phyloP scores from a whole-genome alignment of 2,888 invertebrate genomes.

The Luperina testacea region DNA sequence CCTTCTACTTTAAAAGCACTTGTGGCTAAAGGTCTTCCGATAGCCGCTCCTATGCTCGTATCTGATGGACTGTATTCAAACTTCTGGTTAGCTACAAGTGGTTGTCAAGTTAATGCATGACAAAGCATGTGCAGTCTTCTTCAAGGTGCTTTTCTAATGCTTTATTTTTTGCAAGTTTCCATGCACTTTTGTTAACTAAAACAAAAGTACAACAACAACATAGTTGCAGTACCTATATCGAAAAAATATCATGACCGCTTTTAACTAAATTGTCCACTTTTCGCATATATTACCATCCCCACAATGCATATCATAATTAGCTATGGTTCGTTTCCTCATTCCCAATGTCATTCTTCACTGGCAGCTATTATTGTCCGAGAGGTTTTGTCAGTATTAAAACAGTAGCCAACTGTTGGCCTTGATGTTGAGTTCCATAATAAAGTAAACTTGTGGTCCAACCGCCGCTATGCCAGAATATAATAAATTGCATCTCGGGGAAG shows the following conservation, averaged over 20 bases:
- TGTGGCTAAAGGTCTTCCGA: conserved; percentile 90
- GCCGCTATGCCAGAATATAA: neutral
- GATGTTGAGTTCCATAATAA: neutral
- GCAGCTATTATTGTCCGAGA: too few species aligned
- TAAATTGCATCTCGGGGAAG: too few species aligned
- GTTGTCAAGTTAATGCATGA: conserved; percentile 62
- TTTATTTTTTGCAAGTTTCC: conserved; percentile 32
- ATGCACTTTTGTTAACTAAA: neutral
- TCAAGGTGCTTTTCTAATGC: conserved; percentile 59
- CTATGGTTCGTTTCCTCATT: neutral
- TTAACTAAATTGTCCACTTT: neutral
- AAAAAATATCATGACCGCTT: neutral
- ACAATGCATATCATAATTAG: neutral
- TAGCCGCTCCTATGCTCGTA: conserved; percentile 96
- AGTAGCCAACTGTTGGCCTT: neutral
- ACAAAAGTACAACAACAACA: too few species aligned
- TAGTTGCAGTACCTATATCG: neutral
- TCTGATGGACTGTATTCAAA: conserved; percentile 97
- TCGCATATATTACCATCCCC: neutral
- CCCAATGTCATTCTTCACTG: neutral
- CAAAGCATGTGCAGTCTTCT: conserved; percentile 55
- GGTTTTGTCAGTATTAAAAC: neutral
- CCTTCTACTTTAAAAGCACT: conserved; percentile 91
- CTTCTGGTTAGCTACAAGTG: conserved; percentile 94
- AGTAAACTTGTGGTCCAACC: too few species aligned